These are phyloP conservation scores for Patella depressa DNA, from an alignment of 2,888 invertebrate species.

Conservation along the genomic window DNA sequence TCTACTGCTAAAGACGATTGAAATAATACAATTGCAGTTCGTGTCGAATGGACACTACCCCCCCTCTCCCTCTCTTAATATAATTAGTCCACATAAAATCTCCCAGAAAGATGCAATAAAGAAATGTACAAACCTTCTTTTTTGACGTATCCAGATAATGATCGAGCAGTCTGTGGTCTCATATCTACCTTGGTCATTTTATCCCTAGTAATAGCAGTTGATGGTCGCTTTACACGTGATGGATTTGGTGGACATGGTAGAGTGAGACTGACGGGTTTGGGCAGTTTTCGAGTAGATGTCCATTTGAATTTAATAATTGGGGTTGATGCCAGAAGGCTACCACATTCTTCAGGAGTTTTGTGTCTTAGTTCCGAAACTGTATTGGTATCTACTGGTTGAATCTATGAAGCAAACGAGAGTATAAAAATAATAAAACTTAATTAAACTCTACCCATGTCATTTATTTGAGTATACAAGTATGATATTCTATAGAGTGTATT, in stretches of 20 bases:
- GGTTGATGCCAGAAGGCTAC: slow-evolving; percentile 49
- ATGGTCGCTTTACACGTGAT: slow-evolving; percentile 48
- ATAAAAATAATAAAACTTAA: too few relatives aligned
- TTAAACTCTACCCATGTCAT: too few relatives aligned
- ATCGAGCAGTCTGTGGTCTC: slow-evolving; percentile 21
- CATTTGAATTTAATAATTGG: slow-evolving; percentile 53
- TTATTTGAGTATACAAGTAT: too few relatives aligned
- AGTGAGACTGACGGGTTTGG: slow-evolving; percentile 52
- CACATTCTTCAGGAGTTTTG: slow-evolving; percentile 45
- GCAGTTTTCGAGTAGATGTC: background rate
- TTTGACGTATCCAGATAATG: background rate
- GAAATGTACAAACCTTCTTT: background rate
- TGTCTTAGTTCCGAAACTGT: slow-evolving; percentile 54
- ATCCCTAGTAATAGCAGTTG: slow-evolving; percentile 43
- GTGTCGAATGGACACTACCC: too few relatives aligned
- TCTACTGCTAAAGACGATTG: background rate
- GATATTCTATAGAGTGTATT: too few relatives aligned
- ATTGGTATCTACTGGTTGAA: slow-evolving; percentile 58
- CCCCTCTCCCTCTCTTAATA: too few relatives aligned
- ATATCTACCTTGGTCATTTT: slow-evolving; percentile 9
- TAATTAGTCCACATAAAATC: background rate
- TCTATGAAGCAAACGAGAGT: slow-evolving; percentile 38
- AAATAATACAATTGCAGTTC: too few relatives aligned
- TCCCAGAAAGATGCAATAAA: background rate
- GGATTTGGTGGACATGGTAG: slow-evolving; percentile 58